A percentile compares a stretch with the other conserved stretches of the same genome.
These are phyloP conservation scores for Euthynnus affinis DNA, from an alignment of 2,797 vertebrate genomes.

Conservation along the genomic window DNA sequence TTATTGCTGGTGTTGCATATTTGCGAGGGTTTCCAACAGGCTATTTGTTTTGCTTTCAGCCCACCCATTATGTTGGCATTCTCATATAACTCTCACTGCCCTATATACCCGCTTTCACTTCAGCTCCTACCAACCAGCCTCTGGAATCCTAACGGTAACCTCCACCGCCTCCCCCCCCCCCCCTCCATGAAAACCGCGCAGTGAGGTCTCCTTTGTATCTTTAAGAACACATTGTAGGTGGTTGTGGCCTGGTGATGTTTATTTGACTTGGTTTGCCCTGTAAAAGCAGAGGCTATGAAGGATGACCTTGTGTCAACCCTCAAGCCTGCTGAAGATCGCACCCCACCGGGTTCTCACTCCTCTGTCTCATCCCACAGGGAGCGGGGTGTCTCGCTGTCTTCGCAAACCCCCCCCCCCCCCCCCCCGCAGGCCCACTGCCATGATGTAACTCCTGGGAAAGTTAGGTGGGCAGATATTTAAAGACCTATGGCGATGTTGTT, in stretches of 20 bases:
- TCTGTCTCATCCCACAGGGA: constrained; percentile 57
- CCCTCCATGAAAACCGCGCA: constrained; percentile 52
- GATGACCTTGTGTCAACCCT: constrained; percentile 82
- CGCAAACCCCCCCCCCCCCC: constrained; percentile 32
- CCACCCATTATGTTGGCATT: constrained; percentile 88
- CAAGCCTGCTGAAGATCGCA: constrained; percentile 56
- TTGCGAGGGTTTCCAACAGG: constrained; percentile 75
- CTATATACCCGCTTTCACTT: constrained; percentile 68
- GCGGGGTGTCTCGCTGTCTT: constrained; percentile 51
- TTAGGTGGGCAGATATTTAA: constrained; percentile 85
- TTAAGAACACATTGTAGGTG: constrained; percentile 76
- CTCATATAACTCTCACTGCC: constrained; percentile 73
- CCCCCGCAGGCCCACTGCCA: constrained; percentile 65
- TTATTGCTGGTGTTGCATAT: constrained; percentile 83
- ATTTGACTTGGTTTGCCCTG: constrained; percentile 82
- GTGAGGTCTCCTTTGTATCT: constrained; percentile 78
- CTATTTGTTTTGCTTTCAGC: constrained; percentile 81
- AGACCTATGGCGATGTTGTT: constrained; percentile 80
- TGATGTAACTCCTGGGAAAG: constrained; percentile 87
- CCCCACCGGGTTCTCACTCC: constrained; percentile 62
- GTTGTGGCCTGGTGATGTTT: constrained; percentile 76
- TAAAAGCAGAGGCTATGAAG: constrained; percentile 79
- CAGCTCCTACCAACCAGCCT: constrained; percentile 50
- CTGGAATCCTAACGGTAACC: constrained; percentile 65
- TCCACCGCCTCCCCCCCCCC: constrained; percentile 19